A percentile compares a stretch with the other conserved stretches of the same genome.
phyloP scores from a whole-genome alignment of 1,140 invertebrate species.

The Diachasma alloeum region DNA sequence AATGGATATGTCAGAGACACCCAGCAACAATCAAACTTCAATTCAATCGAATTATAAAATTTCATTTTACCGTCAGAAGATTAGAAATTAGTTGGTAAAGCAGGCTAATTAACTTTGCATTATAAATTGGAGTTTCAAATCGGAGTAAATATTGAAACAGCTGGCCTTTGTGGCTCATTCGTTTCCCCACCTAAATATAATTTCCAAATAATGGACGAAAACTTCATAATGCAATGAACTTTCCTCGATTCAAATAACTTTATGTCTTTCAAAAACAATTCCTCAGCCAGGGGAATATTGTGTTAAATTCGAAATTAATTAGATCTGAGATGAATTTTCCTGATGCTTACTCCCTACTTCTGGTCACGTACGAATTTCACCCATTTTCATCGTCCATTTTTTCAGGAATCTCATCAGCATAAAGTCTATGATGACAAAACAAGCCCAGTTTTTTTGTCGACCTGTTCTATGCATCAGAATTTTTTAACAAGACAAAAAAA shows the following conservation, averaged over 20 bases:
- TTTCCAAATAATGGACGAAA: not conserved
- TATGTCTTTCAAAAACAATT: not conserved
- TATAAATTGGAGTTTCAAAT: not conserved
- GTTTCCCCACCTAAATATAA: not conserved
- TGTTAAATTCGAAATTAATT: not conserved
- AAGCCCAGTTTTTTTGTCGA: no score
- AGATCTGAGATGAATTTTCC: not conserved
- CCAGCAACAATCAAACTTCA: no score
- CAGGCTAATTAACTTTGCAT: not conserved
- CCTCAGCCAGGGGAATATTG: no score
- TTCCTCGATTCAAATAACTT: not conserved
- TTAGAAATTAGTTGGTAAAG: no score
- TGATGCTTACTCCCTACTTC: not conserved
- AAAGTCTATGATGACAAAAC: no score
- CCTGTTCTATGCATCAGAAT: no score
- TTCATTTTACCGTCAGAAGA: no score
- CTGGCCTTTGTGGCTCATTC: not conserved
- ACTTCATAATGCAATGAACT: not conserved
- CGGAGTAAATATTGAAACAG: not conserved
- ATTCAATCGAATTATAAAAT: no score
- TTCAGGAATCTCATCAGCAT: no score
- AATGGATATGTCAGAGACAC: no score
- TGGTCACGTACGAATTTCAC: no score
- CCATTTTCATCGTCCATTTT: no score
- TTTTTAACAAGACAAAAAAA: not conserved